These are phyloP conservation scores for Ia io DNA, from an alignment of 2,113 vertebrate species.

Conservation along the genomic window DNA sequence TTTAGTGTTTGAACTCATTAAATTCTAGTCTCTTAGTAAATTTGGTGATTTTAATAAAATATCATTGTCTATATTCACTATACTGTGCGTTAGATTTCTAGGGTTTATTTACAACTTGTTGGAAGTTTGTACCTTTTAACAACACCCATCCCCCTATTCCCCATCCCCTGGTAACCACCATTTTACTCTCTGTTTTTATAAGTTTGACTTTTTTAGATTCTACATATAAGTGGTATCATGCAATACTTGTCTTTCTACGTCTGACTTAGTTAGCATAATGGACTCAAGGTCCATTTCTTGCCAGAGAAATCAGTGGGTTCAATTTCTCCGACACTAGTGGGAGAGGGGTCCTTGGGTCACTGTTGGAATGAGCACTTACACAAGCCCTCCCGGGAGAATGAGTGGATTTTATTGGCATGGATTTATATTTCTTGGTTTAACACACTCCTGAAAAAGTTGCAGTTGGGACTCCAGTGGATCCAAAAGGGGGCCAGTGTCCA, in stretches of 20 bases:
- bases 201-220: neutral
- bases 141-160: neutral
- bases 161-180: neutral
- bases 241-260: neutral
- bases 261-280: neutral
- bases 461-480: too few species aligned
- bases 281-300: neutral
- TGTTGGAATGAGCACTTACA: too few species aligned
- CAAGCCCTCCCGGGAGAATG: too few species aligned
- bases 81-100: neutral
- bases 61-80: neutral
- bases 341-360: too few species aligned
- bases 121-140: neutral
- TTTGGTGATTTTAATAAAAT: neutral
- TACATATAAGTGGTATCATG: neutral
- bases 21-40: neutral
- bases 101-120: neutral
- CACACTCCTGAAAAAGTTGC: too few species aligned
- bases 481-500: too few species aligned
- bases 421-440: too few species aligned
- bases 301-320: neutral
- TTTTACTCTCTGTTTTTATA: neutral
- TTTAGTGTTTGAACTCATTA: neutral
- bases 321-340: too few species aligned
- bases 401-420: too few species aligned